Evolutionary conservation across 2,888 invertebrate species (phyloP), one percentile per base, ranked within the genome.

Genomic region (Macrosiphum euphorbiae): DNA sequence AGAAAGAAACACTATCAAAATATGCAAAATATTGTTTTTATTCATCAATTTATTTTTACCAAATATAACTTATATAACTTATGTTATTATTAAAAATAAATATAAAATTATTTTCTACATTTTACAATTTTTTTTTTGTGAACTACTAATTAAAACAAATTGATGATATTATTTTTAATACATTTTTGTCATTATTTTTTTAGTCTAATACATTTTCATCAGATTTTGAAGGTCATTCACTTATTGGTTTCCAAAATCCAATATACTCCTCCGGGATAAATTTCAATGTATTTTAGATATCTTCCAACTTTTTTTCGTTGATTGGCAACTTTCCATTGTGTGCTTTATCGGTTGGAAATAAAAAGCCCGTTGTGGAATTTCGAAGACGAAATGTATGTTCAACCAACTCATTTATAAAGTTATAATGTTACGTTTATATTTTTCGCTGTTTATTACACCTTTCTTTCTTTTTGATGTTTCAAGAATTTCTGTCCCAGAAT

Each of bases 11-110:
- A 85, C 24, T 86, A 91, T 85, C 85, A 86, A 86, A 91, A 44
- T 91, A 85, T 91, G n/a, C 55, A 84, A 84, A 84, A 84, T 91
- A 91, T 78, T 67, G 67, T 67, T 89, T 89, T 89, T 89, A 89
- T 89, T 89, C 78, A 90, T 90, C 78, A 90, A 90, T 90, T 90
- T 50, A 90, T 90, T 90, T 90, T 78, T 50, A 78, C 90, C 90
- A 90, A 50, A 24, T 78, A 78, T 90, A 90, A 78, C 67, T 78
- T n/a, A 90, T 90, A 67, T 90, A 67, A n/a, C 28, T 90, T 78
- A 90, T 90, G 78, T 90, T 90, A 90, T 50, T 90, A 78, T 90
- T 78, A 78, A 78, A 90, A 44, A 90, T 90, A 67, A 67, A 67
- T 67, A 67, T 67, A 67, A 67, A 67, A 67, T 67, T 67, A 67